A percentile compares a stretch with the other conserved stretches of the same genome.
Evolutionary conservation across 2,888 invertebrate species (phyloP).

Genomic region (Hypomecis atomaria): DNA sequence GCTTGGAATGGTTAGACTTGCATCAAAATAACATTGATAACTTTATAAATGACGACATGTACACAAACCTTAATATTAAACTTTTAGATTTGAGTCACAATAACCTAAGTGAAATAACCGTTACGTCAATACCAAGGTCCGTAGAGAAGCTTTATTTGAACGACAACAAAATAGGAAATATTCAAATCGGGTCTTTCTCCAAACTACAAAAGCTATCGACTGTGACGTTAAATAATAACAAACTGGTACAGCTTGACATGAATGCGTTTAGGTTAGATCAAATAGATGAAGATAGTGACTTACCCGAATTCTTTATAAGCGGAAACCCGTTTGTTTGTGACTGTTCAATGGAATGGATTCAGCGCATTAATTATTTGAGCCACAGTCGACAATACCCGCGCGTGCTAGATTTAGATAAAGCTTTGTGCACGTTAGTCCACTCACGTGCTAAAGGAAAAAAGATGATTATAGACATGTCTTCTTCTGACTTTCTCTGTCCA

Average conservation of each 20-base stretch:
- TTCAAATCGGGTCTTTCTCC: constrained; percentile 89
- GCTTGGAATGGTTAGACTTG: constrained; percentile 91
- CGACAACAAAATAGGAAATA: constrained; percentile 88
- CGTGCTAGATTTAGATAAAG: constrained; percentile 91
- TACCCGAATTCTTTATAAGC: constrained; percentile 92
- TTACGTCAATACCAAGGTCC: constrained; percentile 88
- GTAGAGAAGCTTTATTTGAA: constrained; percentile 90
- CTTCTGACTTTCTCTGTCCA: constrained; percentile 92
- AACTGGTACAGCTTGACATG: constrained; percentile 89
- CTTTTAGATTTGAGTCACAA: constrained; percentile 91
- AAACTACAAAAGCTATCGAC: constrained; percentile 88
- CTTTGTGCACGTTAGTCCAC: constrained; percentile 90
- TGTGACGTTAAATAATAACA: constrained; percentile 90
- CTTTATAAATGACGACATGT: constrained; percentile 85
- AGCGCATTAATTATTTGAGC: constrained; percentile 91
- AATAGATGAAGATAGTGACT: constrained; percentile 87
- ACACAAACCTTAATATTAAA: constrained; percentile 86
- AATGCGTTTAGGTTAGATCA: constrained; percentile 89
- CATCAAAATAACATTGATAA: constrained; percentile 89
- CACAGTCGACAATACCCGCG: constrained; percentile 90
- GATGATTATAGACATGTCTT: constrained; percentile 87
- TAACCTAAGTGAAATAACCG: constrained; percentile 87
- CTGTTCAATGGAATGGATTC: constrained; percentile 95
- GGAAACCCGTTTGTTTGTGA: constrained; percentile 94
- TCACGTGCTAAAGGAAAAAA: constrained; percentile 88